Conservation (phyloP, 2,888 invertebrate species). For the Eremobia ochroleuca region DNA sequence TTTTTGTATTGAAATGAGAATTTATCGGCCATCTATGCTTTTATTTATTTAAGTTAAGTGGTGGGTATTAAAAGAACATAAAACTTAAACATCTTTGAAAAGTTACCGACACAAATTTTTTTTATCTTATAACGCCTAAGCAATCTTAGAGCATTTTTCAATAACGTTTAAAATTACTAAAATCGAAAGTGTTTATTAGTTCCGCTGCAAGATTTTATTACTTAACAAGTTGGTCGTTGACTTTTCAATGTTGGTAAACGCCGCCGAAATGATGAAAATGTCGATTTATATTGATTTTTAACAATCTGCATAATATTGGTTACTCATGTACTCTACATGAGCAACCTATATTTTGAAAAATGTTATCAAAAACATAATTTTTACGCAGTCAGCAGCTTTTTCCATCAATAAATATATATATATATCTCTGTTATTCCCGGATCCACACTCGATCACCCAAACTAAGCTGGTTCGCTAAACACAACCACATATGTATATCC, state of each 20-base stretch:
- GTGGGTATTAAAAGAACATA: conserved; percentile 2
- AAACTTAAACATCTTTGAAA: neutral
- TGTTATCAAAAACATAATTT: neutral
- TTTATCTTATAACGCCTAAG: neutral
- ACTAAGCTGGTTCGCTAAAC: neutral
- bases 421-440: neutral
- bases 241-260: neutral
- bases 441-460: neutral
- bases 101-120: neutral
- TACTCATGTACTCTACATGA: no score
- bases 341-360: no score
- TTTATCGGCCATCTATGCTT: conserved; percentile 19
- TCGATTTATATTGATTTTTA: neutral
- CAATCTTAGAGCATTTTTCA: neutral
- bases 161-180: neutral
- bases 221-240: neutral
- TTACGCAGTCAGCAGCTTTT: neutral
- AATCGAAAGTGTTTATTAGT: neutral
- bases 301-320: neutral
- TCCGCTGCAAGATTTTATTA: neutral
- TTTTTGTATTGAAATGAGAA: conserved; percentile 39
- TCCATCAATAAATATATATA: neutral
- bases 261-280: neutral
- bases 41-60: conserved; percentile 25
- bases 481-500: no score